Evolutionary conservation across 2,797 vertebrate species (phyloP), one percentile per base, ranked within the genome.

Genomic region (Sebastes steindachneri): DNA sequence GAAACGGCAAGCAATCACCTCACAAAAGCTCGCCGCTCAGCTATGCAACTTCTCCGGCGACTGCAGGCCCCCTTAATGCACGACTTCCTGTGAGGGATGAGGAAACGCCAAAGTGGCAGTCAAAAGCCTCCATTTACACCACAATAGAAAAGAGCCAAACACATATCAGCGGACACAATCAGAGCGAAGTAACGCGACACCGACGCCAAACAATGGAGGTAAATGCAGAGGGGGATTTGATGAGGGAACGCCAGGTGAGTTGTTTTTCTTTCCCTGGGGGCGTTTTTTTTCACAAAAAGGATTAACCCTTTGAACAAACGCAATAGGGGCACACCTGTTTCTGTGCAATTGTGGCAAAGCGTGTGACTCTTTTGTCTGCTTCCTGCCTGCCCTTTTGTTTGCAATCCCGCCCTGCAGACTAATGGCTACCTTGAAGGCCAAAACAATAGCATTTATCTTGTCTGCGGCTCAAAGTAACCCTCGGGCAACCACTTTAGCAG

Each of bases 381-480:
- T 90, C 85, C 86, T 81, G 82, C 51, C 55, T 81, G 82, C 51
- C 55, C 80, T 82, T 90, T 87, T 92, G 85, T 92, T 90, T 88
- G 88, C 75, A n/a, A 76, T 75, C 85, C 77, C 60, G 57, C 5
- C 89, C 88, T 4, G 78, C 82, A 87, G 84, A 90, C 88, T 93
- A 93, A 95, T 92, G 85, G 84, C 88, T 86, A 70, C 89, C 93
- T 91, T 23, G 67, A 77, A 88, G 92, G 89, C 80, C 89, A 86
- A 93, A 92, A 91, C 91, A 91, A 93, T 86, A 87, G 89, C 89
- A 89, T 93, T 93, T 86, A 89, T 95, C 91, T 92, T 88, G 90
- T 92, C 87, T 83, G 83, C 9, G 17, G 86, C 66, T 79, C 73
- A 83, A 89, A 80, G 84, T 54, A 51, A 69, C 54, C 92, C 90